Percentiles rank a stretch among this genome's conserved stretches.
Evolutionary conservation across 2,797 vertebrate genomes (phyloP).

Genomic region (Pantherophis vulpinus): DNA sequence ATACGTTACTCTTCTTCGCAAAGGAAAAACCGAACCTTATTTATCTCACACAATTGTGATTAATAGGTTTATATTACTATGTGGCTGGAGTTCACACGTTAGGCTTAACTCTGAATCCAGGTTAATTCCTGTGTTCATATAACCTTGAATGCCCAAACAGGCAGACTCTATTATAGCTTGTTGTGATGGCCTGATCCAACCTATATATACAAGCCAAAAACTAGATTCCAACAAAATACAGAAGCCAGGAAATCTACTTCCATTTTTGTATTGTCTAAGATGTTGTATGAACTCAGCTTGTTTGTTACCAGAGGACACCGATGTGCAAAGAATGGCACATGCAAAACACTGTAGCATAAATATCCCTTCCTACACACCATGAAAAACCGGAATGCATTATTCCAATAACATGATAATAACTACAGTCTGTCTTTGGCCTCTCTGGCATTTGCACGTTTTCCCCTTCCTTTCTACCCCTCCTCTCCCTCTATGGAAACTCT

Average conservation of each 20-base stretch:
- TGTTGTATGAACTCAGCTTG: neutral
- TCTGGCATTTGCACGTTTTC: slow-evolving; percentile 62
- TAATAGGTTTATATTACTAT: neutral
- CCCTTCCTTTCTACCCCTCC: neutral
- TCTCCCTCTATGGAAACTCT: slow-evolving; percentile 72
- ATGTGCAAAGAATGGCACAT: neutral
- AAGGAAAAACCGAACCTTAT: neutral
- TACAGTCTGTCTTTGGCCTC: neutral
- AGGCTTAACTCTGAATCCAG: neutral
- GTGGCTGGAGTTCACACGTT: neutral
- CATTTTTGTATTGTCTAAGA: neutral
- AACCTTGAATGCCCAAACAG: neutral
- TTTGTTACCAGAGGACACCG: neutral
- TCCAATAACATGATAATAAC: neutral
- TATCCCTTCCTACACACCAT: neutral
- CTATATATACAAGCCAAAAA: neutral
- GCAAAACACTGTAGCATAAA: neutral
- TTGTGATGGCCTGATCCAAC: neutral
- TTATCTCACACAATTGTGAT: neutral
- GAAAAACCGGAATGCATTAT: neutral
- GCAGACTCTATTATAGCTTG: neutral
- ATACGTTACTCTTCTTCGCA: neutral
- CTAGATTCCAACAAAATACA: neutral
- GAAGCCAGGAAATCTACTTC: neutral
- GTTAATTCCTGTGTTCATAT: neutral